These are phyloP conservation scores for Andrena camellia DNA, from an alignment of 2,888 invertebrate species.

Conservation along the genomic window DNA sequence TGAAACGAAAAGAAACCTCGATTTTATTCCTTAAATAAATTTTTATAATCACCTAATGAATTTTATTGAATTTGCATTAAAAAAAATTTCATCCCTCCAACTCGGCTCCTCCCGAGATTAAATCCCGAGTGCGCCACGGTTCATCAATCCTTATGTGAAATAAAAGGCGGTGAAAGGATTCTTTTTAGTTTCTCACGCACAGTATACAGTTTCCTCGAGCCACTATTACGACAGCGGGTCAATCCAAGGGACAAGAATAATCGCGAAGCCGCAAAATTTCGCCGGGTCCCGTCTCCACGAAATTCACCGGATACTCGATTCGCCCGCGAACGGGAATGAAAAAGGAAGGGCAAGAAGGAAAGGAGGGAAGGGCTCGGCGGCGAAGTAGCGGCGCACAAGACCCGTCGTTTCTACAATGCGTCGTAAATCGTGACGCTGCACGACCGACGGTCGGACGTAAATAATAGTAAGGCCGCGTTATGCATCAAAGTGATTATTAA, in stretches of 20 bases:
- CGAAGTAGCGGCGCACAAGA: slow-evolving; percentile 54
- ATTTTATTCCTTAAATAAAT: no score
- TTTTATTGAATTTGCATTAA: no score
- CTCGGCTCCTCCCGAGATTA: no score
- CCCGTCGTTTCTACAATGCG: slow-evolving; percentile 73
- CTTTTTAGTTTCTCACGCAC: no score
- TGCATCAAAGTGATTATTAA: slow-evolving; percentile 84
- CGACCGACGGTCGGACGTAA: slow-evolving; percentile 74
- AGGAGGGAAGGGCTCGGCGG: slow-evolving; percentile 36
- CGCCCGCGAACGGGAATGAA: slow-evolving; percentile 24
- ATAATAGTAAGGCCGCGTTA: slow-evolving; percentile 79
- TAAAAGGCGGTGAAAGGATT: no score
- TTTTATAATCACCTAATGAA: no score
- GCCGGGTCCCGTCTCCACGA: slow-evolving; percentile 27
- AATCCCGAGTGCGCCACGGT: no score
- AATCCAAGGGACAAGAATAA: not conserved
- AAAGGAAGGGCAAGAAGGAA: slow-evolving; percentile 14
- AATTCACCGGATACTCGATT: slow-evolving; percentile 49
- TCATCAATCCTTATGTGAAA: no score
- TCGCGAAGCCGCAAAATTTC: not conserved
- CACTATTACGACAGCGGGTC: no score
- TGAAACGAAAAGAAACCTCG: no score
- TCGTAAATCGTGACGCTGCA: slow-evolving; percentile 76
- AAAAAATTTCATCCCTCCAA: no score
- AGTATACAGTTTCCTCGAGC: not conserved